Percentiles rank a stretch among this genome's conserved stretches.
Conservation (phyloP, 2,888 invertebrate genomes). For the Xanthia icteritia region DNA sequence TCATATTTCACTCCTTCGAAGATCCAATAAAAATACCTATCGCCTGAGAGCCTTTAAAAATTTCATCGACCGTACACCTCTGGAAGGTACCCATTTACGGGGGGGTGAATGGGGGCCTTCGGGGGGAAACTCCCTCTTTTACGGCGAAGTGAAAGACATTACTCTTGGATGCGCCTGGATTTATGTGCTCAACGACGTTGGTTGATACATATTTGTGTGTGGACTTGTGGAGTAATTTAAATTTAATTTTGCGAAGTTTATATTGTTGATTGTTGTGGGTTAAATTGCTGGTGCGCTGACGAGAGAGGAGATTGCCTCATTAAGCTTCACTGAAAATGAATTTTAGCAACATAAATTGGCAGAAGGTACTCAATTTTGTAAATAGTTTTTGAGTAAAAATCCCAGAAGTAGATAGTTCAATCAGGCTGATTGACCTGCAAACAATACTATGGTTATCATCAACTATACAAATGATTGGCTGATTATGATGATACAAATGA, state of each 20-base stretch:
- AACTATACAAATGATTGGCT: no score
- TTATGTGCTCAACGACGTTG: slow-evolving; percentile 66
- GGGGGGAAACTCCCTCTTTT: slow-evolving; percentile 59
- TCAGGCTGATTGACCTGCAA: background rate
- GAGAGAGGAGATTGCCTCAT: slow-evolving; percentile 18
- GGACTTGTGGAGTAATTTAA: slow-evolving; percentile 49
- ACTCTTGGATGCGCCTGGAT: slow-evolving; percentile 75
- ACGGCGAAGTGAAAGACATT: slow-evolving; percentile 75
- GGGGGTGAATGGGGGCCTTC: slow-evolving; percentile 14
- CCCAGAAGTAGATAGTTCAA: background rate
- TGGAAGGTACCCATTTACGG: slow-evolving; percentile 63
- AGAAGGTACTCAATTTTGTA: slow-evolving; percentile 14
- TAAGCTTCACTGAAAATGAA: slow-evolving; percentile 29
- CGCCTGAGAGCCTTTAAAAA: slow-evolving; percentile 81
- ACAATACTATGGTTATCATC: background rate
- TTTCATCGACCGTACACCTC: slow-evolving; percentile 78
- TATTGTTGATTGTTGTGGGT: slow-evolving; percentile 29
- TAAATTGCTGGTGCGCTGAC: slow-evolving; percentile 30
- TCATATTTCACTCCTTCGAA: slow-evolving; percentile 63
- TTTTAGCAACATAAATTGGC: slow-evolving; percentile 15
- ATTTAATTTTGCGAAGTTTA: slow-evolving; percentile 42
- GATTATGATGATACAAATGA: no score
- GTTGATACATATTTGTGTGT: slow-evolving; percentile 67
- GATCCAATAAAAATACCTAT: slow-evolving; percentile 80
- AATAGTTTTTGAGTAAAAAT: slow-evolving; percentile 31